Conservation (phyloP, 2,888 invertebrate species). For the Loripinus fragilis region DNA sequence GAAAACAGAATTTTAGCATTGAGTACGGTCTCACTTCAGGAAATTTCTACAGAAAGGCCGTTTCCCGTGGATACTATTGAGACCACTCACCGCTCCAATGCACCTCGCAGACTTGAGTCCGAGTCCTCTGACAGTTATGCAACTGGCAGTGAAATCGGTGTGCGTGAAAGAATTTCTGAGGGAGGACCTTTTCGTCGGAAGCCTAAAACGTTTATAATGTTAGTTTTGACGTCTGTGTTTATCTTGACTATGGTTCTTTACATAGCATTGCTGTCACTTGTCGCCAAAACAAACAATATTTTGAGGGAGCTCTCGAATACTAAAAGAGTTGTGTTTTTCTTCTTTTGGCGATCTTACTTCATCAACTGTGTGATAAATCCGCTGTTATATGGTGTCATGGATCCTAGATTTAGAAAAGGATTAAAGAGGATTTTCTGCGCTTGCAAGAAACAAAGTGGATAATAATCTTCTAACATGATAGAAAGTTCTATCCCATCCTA, state of each 20-base stretch:
- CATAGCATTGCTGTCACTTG: slow-evolving; percentile 24
- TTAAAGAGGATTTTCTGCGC: neutral
- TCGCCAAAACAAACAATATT: slow-evolving; percentile 38
- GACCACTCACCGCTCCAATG: neutral
- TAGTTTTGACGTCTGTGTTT: slow-evolving; percentile 45
- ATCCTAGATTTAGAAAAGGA: slow-evolving; percentile 44
- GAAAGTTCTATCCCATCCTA: too few relatives aligned
- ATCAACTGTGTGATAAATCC: slow-evolving; percentile 51
- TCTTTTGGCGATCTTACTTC: slow-evolving; percentile 56
- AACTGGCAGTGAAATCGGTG: neutral
- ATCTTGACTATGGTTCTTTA: slow-evolving; percentile 46
- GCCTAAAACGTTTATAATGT: slow-evolving; percentile 50
- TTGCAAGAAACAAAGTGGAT: too few relatives aligned
- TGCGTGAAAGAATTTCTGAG: neutral
- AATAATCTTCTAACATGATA: too few relatives aligned
- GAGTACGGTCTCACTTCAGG: neutral
- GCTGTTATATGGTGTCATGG: slow-evolving; percentile 49
- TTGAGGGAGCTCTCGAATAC: slow-evolving; percentile 35
- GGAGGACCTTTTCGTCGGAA: neutral
- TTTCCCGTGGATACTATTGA: neutral
- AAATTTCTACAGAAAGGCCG: neutral
- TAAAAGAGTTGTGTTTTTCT: slow-evolving; percentile 45
- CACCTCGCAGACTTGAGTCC: neutral
- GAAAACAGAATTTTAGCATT: neutral
- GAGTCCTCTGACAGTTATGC: neutral